phyloP scores from a whole-genome alignment of 2,113 vertebrate species.

The Scomber scombrus region DNA sequence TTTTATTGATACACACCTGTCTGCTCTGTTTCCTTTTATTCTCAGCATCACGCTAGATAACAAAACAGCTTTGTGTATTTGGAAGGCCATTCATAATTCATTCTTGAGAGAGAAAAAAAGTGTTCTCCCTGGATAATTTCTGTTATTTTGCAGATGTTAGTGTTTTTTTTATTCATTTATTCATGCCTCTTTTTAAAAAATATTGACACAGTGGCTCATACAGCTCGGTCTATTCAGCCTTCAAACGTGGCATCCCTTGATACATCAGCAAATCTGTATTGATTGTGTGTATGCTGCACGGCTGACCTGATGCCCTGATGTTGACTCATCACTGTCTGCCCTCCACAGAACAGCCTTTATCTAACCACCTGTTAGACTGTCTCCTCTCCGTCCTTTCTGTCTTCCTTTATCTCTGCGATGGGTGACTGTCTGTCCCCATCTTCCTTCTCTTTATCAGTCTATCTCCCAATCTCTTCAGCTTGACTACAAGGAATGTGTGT shows the following conservation, averaged over 20 bases:
- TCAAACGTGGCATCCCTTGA: not conserved
- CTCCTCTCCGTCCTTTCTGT: conserved; percentile 26
- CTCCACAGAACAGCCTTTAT: conserved; percentile 27
- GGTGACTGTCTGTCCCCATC: conserved; percentile 3
- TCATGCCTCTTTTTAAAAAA: not conserved
- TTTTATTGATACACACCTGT: not conserved
- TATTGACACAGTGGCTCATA: not conserved
- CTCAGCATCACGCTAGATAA: not conserved
- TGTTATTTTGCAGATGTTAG: not conserved
- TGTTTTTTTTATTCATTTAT: not conserved
- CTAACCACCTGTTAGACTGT: conserved; percentile 27
- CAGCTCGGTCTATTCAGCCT: not conserved
- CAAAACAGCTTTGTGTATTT: conserved; percentile 11
- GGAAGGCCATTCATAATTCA: not conserved
- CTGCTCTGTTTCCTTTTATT: conserved; percentile 11
- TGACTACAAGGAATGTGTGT: conserved; percentile 23
- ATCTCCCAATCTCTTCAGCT: not conserved
- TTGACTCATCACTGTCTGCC: conserved; percentile 36
- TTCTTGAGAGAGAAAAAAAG: not conserved
- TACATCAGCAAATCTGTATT: conserved; percentile 38
- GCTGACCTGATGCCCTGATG: conserved; percentile 42
- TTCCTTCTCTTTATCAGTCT: not conserved
- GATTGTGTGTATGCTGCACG: conserved; percentile 19
- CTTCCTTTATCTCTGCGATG: conserved; percentile 3
- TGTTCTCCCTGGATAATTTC: not conserved